Evolutionary conservation across 2,888 invertebrate genomes (phyloP).

Genomic region (Catocala fraxini): DNA sequence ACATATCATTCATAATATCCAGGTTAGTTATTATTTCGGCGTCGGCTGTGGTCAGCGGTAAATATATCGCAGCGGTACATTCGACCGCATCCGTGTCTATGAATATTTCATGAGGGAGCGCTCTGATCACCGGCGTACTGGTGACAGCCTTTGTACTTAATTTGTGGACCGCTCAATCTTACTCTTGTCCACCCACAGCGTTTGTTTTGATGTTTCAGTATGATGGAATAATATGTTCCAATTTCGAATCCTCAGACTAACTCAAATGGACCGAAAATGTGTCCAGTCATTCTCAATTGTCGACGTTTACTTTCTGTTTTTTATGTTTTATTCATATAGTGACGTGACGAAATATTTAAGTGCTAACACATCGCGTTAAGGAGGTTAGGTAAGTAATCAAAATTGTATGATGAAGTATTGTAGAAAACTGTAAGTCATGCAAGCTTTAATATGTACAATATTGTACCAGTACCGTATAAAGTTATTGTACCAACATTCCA

Average conservation of each 20-base stretch:
- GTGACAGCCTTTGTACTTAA: constrained; percentile 66
- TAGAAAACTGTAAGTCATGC: constrained; percentile 1
- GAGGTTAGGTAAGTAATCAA: background rate
- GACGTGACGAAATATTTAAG: constrained; percentile 1
- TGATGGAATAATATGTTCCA: constrained; percentile 33
- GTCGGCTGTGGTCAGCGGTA: constrained; percentile 67
- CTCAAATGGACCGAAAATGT: constrained; percentile 15
- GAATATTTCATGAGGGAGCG: constrained; percentile 76
- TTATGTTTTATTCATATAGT: constrained; percentile 1
- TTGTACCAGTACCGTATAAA: too few species aligned
- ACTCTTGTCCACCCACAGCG: constrained; percentile 51
- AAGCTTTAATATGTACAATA: background rate
- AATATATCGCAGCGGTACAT: constrained; percentile 69
- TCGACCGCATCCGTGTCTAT: constrained; percentile 61
- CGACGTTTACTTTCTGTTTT: background rate
- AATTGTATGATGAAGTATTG: background rate
- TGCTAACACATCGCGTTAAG: background rate
- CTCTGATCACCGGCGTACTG: constrained; percentile 63
- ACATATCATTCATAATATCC: constrained; percentile 15
- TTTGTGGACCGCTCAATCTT: constrained; percentile 68
- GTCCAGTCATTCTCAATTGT: background rate
- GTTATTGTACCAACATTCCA: too few species aligned
- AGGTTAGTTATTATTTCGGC: constrained; percentile 63
- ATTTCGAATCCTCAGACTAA: background rate
- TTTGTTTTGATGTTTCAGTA: constrained; percentile 50